Evolutionary conservation across 2,797 vertebrate species (phyloP).

Genomic region (Propithecus perrieri): DNA sequence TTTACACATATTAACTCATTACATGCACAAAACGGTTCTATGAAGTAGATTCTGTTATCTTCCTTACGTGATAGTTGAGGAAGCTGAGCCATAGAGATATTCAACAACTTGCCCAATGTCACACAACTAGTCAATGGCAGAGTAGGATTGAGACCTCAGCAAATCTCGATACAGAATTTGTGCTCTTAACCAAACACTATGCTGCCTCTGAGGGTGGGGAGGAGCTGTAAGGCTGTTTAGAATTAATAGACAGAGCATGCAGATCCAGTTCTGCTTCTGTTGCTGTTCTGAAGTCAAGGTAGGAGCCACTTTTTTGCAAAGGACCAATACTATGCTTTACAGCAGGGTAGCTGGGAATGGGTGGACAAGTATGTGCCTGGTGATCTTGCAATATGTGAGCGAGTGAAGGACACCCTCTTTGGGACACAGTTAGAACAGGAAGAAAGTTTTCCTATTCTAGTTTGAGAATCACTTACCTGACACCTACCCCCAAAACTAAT

Average conservation of each 20-base stretch:
- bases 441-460: slow-evolving; percentile 14
- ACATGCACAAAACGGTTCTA: background rate
- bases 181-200: background rate
- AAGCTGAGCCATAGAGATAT: background rate
- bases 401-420: background rate
- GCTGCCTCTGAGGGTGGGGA: background rate
- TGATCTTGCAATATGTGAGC: background rate
- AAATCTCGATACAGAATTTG: background rate
- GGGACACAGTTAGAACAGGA: background rate
- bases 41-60: background rate
- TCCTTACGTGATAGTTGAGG: background rate
- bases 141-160: background rate
- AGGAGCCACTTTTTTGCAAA: background rate
- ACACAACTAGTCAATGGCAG: background rate
- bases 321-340: background rate
- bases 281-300: background rate
- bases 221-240: background rate
- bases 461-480: background rate
- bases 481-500: background rate
- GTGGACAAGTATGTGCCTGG: background rate
- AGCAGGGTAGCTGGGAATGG: background rate
- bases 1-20: background rate
- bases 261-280: background rate
- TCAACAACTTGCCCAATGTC: background rate
- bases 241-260: background rate